Evolutionary conservation across 2,888 invertebrate species (phyloP).

Genomic region (Dugesia japonica): DNA sequence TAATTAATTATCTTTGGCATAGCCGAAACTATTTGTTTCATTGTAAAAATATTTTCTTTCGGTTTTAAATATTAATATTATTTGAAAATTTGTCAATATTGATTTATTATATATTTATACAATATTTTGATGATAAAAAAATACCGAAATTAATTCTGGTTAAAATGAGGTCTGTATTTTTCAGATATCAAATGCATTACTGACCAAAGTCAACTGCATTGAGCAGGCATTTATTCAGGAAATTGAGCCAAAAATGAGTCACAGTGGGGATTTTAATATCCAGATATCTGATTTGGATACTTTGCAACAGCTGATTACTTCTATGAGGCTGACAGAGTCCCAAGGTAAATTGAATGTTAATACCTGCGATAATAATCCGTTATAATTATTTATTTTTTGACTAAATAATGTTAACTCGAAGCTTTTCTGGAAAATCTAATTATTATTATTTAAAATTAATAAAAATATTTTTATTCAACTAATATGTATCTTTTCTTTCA

Average conservation of each 20-base stretch:
- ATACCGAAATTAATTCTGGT: too few relatives aligned
- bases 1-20: too few relatives aligned
- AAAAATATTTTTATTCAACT: too few relatives aligned
- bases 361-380: neutral
- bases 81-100: too few relatives aligned
- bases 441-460: too few relatives aligned
- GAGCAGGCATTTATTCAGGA: slow-evolving; percentile 4
- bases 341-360: neutral
- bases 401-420: neutral
- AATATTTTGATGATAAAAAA: too few relatives aligned
- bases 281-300: slow-evolving; percentile 1
- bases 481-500: too few relatives aligned
- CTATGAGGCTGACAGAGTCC: neutral
- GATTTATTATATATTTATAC: too few relatives aligned
- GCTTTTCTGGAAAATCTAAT: too few relatives aligned
- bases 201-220: slow-evolving; percentile 10
- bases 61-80: too few relatives aligned
- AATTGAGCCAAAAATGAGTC: slow-evolving; percentile 20
- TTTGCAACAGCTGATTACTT: neutral
- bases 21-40: too few relatives aligned
- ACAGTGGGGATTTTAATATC: slow-evolving; percentile 5
- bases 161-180: neutral
- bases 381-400: neutral
- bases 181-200: neutral
- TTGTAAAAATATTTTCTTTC: too few relatives aligned